phyloP scores from a whole-genome alignment of 2,888 invertebrate genomes.

The Lasius fuliginosus region DNA sequence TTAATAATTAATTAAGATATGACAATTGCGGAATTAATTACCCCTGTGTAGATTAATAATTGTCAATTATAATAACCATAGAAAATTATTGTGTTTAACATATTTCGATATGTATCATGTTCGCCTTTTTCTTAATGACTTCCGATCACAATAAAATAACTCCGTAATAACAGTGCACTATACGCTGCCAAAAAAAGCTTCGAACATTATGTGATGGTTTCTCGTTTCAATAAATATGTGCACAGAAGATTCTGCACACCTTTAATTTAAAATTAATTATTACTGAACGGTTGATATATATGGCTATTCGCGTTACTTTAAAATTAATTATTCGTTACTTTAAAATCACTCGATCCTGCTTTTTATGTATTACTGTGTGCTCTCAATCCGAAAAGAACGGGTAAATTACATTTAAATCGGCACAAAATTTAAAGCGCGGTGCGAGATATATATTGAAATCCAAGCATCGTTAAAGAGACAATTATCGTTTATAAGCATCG shows the following conservation, averaged over 20 bases:
- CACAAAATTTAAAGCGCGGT: neutral
- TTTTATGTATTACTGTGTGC: neutral
- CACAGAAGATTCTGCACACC: neutral
- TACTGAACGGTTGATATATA: neutral
- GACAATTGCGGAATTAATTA: no score
- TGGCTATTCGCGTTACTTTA: neutral
- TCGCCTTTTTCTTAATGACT: no score
- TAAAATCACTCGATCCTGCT: neutral
- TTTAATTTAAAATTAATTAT: slow-evolving; percentile 2
- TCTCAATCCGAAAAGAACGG: neutral
- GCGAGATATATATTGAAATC: neutral
- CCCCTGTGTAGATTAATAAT: no score
- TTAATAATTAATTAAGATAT: no score
- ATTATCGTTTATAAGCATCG: slow-evolving; percentile 2
- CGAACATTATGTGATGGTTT: no score
- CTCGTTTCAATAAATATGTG: no score
- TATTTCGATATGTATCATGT: no score
- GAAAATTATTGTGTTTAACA: no score
- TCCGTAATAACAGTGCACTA: no score
- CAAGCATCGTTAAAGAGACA: neutral
- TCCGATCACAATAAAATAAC: no score
- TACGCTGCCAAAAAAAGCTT: no score
- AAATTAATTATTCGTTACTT: neutral
- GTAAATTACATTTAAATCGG: neutral
- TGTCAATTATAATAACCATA: no score